These are phyloP conservation scores for Myotis davidii DNA, from an alignment of 2,113 vertebrate genomes.

Conservation along the genomic window DNA sequence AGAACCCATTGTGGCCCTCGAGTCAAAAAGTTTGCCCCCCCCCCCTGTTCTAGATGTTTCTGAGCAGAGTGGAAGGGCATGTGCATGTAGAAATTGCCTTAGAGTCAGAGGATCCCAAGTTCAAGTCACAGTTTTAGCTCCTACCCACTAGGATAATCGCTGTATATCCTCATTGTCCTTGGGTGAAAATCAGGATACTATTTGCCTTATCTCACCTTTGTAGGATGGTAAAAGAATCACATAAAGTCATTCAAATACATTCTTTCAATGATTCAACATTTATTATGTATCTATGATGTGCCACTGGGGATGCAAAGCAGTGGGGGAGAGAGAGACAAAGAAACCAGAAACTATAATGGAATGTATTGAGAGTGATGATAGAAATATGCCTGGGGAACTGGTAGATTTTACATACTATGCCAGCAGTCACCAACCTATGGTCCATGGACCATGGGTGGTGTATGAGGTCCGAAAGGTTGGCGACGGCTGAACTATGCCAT, in stretches of 20 bases:
- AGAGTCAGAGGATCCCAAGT: background rate
- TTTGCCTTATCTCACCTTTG: background rate
- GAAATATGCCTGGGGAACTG: accelerated
- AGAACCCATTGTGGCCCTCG: too few relatives aligned
- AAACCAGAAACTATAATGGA: accelerated
- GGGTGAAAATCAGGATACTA: background rate
- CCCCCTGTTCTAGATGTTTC: background rate
- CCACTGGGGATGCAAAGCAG: background rate
- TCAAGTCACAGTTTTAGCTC: background rate
- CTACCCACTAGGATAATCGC: background rate
- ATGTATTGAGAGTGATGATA: accelerated
- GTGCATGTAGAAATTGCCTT: background rate
- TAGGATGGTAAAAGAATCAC: background rate
- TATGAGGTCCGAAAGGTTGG: too few relatives aligned
- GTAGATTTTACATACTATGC: background rate
- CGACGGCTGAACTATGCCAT: too few relatives aligned
- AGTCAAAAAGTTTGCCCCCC: too few relatives aligned
- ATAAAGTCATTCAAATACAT: background rate
- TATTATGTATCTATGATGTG: accelerated
- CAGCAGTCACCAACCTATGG: too few relatives aligned
- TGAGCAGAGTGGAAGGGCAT: too few relatives aligned
- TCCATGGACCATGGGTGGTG: too few relatives aligned
- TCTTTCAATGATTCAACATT: too few relatives aligned
- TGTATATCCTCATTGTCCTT: accelerated
- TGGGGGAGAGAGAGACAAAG: background rate